phyloP scores from a whole-genome alignment of 2,113 vertebrate genomes.

The Silurus glanis region DNA sequence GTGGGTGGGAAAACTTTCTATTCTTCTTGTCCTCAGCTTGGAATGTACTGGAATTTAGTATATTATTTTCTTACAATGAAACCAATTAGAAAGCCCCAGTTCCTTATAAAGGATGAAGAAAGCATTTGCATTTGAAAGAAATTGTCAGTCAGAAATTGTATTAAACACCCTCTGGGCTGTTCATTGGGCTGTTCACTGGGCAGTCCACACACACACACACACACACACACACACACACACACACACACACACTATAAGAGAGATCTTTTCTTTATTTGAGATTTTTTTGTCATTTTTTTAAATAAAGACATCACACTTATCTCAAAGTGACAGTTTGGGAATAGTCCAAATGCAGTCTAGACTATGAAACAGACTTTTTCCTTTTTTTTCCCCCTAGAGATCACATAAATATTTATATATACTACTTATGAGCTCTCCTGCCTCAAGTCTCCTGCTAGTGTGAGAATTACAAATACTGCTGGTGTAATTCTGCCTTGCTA shows the following conservation, averaged over 20 bases:
- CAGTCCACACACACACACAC: not conserved
- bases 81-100: slow-evolving; percentile 40
- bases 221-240: not conserved
- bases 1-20: slow-evolving; percentile 12
- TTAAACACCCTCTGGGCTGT: not conserved
- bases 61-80: slow-evolving; percentile 35
- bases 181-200: not conserved
- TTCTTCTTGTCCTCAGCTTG: slow-evolving; percentile 12
- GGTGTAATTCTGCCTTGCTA: not conserved
- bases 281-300: not conserved
- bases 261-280: not conserved
- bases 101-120: slow-evolving; percentile 23
- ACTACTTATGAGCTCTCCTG: not conserved
- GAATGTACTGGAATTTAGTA: slow-evolving; percentile 35
- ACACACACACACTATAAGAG: not conserved
- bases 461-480: not conserved
- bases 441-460: not conserved
- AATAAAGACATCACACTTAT: not conserved
- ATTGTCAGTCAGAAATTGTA: slow-evolving; percentile 25
- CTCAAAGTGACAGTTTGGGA: not conserved
- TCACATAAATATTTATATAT: not conserved
- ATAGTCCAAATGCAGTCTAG: not conserved
- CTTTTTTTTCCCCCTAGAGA: not conserved
- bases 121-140: slow-evolving; percentile 53
- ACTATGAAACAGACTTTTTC: not conserved